Evolutionary conservation across 1,140 invertebrate genomes (phyloP), one percentile per base, ranked within the genome.

Genomic region (Whitmania pigra): DNA sequence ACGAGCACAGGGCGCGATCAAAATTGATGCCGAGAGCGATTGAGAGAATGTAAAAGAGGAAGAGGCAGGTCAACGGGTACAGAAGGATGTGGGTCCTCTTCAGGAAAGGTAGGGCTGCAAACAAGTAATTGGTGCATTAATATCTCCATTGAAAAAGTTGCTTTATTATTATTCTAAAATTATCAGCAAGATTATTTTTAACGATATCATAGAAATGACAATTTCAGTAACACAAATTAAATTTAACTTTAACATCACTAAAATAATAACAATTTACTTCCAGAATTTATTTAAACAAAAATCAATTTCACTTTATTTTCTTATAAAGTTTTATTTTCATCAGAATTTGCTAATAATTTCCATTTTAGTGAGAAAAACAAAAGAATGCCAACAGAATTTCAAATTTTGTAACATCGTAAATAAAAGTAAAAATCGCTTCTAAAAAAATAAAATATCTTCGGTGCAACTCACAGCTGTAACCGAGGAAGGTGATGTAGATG

Each of bases 401-500:
- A n/a, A 25, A 9, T 4, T 57, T 57, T n/a, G 49, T 67, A 20
- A 70, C 9, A 36, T 29, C 72, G 31, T 60, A 43, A n/a, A 53
- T 18, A 67, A 71, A 73, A 27, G 53, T 2, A 67, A 53, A 71
- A 70, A 53, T 36, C 29, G 60, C 67, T 25, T 55, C 15, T 69
- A 25, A 53, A 18, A 53, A 57, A 67, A 36, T 3, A 25, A 18
- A 69, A 22, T 71, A 36, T 36, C 31, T 2, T 3, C 31, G 31
- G 2, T 13, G 9, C 15, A 11, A 87, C 89, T 88, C 82, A 94
- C 92, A 92, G 82, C 90, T 94, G 80, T 97, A 99, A 75, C 96
- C 96, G 73, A 99, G 86, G 82, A 98, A 98, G 67, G 94, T 97
- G 75, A 98, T 97, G 79, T 98, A 98, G 73, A 95, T 84, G 78